Evolutionary conservation across 2,797 vertebrate genomes (phyloP), one percentile per base, ranked within the genome.

Genomic region (Galago senegalensis): DNA sequence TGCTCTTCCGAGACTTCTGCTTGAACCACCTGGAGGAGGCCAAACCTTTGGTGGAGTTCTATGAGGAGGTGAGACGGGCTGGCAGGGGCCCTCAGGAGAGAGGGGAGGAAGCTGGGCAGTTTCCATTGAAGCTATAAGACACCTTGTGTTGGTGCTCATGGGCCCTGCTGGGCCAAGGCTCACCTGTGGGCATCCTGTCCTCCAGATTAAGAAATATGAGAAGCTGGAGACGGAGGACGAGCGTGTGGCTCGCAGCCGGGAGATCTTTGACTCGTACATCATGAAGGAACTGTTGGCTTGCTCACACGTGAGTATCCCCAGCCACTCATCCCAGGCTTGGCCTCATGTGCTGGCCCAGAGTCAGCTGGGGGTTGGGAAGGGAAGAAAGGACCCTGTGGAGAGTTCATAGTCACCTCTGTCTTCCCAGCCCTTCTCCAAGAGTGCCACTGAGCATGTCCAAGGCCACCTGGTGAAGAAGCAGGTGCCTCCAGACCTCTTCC

Each of bases 221-320:
- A 99, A 99, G 96, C 93, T 99, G 95, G 99, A 99, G 93, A 98
- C 98, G 0, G 99, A 99, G 93, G 98, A 98, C 95, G 99, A 99
- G 27, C 98, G 99, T 4, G 83, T 96, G 0, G 0, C 81, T 46
- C 94, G 95, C 27, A 99, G 98, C 97, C 98, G 98, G 49, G 98
- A 98, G 87, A 98, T 99, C 98, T 99, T 99, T 0, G 99, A 99
- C 95, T 98, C 95, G n/a, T 99, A 99, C 81, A 98, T 99, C 97
- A 99, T 99, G 99, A 99, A 98, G 96, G 99, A 99, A 97, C 97
- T 99, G 93, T 97, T 99, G 96, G 98, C 98, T 92, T 99, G 98
- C 97, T 99, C 99, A 6, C 99, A 99, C 0, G 98, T 99, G 97
- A 98, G 98, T 98, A 96, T 20, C 43, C 84, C 0, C 0, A 0